Percentiles rank a stretch among this genome's conserved stretches.
These are phyloP conservation scores for Bubo blakistoni DNA, from an alignment of 2,113 vertebrate genomes.

Conservation along the genomic window DNA sequence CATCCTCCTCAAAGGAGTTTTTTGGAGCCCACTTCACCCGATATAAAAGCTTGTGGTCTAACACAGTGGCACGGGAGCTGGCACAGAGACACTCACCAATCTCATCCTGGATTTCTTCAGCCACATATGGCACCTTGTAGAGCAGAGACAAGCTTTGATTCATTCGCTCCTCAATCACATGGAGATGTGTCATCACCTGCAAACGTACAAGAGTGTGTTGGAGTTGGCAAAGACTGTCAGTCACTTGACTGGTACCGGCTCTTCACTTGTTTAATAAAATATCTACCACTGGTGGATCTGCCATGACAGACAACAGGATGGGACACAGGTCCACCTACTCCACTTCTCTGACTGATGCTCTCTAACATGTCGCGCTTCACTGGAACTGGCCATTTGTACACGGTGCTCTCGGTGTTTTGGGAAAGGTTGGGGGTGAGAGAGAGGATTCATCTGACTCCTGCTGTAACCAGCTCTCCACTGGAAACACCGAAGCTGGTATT, in stretches of 20 bases:
- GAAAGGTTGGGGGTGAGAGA: neutral
- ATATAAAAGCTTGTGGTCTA: neutral
- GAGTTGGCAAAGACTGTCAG: neutral
- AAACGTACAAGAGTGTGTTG: neutral
- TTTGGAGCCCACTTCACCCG: neutral
- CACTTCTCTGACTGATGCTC: neutral
- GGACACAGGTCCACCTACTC: neutral
- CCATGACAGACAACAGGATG: neutral
- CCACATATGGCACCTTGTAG: constrained; percentile 95
- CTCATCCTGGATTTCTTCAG: constrained; percentile 93
- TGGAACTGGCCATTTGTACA: neutral
- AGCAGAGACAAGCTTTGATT: constrained; percentile 97
- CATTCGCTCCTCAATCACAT: constrained; percentile 96
- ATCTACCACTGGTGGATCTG: neutral
- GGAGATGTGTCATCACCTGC: constrained; percentile 98
- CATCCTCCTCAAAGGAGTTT: neutral
- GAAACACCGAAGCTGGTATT: neutral
- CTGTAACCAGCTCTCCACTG: neutral
- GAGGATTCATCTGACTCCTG: neutral
- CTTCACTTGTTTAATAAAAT: neutral
- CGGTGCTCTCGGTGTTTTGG: rapidly evolving
- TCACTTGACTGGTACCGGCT: neutral
- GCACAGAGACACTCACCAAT: constrained; percentile 82
- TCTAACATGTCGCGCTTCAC: rapidly evolving
- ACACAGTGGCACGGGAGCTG: neutral